Conservation (phyloP, 2,113 vertebrate genomes). For the Stomatorhinus ivindoensis region DNA sequence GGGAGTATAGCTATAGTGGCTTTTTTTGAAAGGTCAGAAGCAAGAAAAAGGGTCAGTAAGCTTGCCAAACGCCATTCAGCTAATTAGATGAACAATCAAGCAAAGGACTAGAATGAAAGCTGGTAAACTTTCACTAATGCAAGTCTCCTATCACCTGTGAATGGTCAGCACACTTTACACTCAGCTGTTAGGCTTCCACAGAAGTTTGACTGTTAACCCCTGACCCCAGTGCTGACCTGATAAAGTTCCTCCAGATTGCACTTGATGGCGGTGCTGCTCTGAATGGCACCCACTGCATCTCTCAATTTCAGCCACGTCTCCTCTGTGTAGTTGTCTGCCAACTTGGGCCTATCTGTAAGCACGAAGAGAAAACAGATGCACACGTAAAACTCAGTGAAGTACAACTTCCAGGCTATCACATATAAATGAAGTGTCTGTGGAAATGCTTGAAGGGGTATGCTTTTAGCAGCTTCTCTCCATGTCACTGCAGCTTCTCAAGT, state of each 20-base stretch:
- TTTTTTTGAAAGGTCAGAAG: not conserved
- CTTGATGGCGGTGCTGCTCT: conserved; percentile 98
- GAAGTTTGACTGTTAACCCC: not conserved
- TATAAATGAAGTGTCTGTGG: not conserved
- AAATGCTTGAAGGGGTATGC: not conserved
- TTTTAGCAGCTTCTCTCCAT: not conserved
- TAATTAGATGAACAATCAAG: not conserved
- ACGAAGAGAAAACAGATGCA: not conserved
- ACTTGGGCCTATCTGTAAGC: conserved; percentile 86
- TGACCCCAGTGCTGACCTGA: conserved; percentile 65
- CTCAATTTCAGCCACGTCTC: conserved; percentile 98
- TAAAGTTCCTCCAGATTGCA: conserved; percentile 99
- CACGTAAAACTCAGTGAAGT: not conserved
- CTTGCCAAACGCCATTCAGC: not conserved
- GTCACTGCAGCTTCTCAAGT: not conserved
- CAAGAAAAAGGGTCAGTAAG: not conserved
- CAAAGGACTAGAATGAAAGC: not conserved
- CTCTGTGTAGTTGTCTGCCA: conserved; percentile 96
- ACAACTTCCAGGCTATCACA: not conserved
- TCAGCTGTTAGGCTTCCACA: not conserved
- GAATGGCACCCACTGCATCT: conserved; percentile 96
- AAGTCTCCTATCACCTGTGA: not conserved
- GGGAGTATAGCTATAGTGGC: not conserved
- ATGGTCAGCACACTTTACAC: not conserved
- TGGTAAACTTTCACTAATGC: not conserved